These are phyloP conservation scores for Brachypteracias leptosomus DNA, from an alignment of 2,113 vertebrate species.

Conservation along the genomic window DNA sequence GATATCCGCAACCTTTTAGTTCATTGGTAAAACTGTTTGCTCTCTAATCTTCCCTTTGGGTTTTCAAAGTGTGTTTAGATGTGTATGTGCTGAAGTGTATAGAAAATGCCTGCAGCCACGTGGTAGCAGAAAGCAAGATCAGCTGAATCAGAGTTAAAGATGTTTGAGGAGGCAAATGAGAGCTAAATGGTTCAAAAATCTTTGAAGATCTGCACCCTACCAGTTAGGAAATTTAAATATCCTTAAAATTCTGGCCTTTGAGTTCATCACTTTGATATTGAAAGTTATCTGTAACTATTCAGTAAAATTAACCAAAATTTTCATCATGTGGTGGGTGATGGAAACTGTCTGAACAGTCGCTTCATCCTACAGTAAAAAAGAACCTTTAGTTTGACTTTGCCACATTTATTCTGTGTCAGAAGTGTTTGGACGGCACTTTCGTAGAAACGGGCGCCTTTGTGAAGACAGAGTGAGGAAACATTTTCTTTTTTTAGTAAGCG, in stretches of 20 bases:
- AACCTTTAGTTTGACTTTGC: constrained; percentile 1
- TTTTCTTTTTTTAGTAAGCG: constrained; percentile 16
- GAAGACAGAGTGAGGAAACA: background rate
- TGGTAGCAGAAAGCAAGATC: background rate
- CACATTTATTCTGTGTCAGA: background rate
- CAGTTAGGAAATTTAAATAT: background rate
- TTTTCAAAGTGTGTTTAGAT: background rate
- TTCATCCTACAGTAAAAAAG: background rate
- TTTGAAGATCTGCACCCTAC: background rate
- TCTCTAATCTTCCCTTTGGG: background rate
- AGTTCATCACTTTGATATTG: background rate
- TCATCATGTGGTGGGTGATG: background rate
- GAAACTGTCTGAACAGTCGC: background rate
- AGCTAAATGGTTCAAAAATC: background rate
- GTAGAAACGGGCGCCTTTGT: background rate
- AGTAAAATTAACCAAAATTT: background rate
- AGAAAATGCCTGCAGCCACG: background rate
- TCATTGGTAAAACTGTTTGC: background rate
- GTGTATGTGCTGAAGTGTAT: background rate
- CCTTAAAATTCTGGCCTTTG: background rate
- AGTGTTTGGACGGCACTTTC: background rate
- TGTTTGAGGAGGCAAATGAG: background rate
- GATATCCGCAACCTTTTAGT: background rate
- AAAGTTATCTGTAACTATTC: background rate
- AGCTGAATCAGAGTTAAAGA: background rate